Evolutionary conservation across 2,113 vertebrate species (phyloP).

Genomic region (Paracyprichromis sp.): DNA sequence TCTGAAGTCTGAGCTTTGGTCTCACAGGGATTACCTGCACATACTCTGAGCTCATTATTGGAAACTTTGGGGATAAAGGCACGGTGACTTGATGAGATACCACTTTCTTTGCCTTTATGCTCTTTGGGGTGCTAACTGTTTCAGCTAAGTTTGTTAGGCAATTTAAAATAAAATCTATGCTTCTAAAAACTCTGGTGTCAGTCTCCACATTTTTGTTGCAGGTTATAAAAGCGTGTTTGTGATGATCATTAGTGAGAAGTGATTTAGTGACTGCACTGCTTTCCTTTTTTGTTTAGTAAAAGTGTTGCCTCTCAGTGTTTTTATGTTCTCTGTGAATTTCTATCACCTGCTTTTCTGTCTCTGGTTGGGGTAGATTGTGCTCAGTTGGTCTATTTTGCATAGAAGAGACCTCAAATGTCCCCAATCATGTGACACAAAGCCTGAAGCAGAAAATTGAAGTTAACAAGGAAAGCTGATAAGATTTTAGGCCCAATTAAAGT

Average conservation of each 20-base stretch:
- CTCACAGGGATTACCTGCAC: neutral
- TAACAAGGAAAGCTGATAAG: neutral
- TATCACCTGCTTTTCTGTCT: neutral
- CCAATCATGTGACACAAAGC: neutral
- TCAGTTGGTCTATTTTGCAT: neutral
- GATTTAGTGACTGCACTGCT: neutral
- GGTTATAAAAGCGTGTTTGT: neutral
- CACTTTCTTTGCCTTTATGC: neutral
- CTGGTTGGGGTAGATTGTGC: neutral
- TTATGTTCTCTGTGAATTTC: neutral
- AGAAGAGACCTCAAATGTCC: neutral
- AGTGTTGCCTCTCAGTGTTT: neutral
- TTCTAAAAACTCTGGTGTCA: neutral
- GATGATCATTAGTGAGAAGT: neutral
- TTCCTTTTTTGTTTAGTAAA: neutral
- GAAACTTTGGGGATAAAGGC: neutral
- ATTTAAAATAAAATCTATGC: neutral
- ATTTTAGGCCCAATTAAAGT: neutral
- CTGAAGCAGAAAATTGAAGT: neutral
- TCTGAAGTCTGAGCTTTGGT: neutral
- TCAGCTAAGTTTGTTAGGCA: neutral
- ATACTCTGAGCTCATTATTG: neutral
- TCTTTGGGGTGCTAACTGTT: neutral
- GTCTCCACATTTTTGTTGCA: neutral
- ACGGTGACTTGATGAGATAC: neutral